Conservation (phyloP, 1,140 invertebrate genomes). For the Tenebrio molitor region DNA sequence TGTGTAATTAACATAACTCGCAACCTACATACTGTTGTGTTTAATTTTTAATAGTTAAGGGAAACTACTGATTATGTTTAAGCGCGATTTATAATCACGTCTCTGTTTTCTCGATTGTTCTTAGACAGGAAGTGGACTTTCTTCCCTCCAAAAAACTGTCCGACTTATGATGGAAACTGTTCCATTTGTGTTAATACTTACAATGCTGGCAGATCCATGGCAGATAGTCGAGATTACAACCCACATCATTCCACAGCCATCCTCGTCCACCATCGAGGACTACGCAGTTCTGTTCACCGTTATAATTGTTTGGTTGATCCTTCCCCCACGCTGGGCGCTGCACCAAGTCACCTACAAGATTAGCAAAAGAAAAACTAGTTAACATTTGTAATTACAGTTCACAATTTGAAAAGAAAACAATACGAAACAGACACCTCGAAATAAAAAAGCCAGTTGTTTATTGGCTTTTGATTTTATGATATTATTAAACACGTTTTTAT, state of each 20-base stretch:
- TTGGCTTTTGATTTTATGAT: too few species aligned
- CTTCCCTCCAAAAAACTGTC: too few species aligned
- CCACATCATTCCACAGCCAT: constrained; percentile 96
- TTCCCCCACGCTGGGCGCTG: constrained; percentile 89
- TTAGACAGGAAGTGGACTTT: too few species aligned
- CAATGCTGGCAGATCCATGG: constrained; percentile 94
- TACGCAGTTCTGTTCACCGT: constrained; percentile 94
- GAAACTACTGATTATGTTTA: too few species aligned
- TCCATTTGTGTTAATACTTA: constrained; percentile 68
- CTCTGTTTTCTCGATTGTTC: too few species aligned
- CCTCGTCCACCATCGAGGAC: constrained; percentile 89
- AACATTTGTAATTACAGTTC: constrained; percentile 4
- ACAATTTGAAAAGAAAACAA: constrained; percentile 6
- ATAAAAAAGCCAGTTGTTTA: too few species aligned
- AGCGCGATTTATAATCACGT: too few species aligned
- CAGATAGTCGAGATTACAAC: constrained; percentile 91
- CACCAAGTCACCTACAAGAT: constrained; percentile 78
- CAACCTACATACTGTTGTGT: too few species aligned
- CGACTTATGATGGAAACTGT: too few species aligned
- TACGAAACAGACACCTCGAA: background rate
- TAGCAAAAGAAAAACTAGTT: constrained; percentile 47
- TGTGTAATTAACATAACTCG: too few species aligned
- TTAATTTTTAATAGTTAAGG: too few species aligned
- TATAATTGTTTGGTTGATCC: constrained; percentile 96
- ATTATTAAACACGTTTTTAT: too few species aligned